Conservation (phyloP, 2,113 vertebrate species). For the Charina bottae region DNA sequence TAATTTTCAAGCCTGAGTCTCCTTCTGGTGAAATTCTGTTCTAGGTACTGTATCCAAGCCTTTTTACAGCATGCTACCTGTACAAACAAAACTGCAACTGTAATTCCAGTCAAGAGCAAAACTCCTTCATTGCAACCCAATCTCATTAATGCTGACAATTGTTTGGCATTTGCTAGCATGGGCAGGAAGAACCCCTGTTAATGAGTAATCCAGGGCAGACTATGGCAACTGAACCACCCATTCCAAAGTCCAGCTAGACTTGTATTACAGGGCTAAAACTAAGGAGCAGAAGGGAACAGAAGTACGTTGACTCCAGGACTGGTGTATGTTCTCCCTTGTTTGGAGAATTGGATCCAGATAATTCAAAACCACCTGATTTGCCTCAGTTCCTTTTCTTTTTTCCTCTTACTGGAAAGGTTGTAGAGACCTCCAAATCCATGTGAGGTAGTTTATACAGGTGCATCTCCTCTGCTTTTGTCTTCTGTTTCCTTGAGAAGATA, state of each 20-base stretch:
- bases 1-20: conserved; percentile 42
- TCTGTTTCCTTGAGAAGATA: too few species aligned
- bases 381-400: neutral
- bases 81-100: neutral
- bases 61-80: neutral
- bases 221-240: neutral
- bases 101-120: neutral
- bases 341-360: neutral
- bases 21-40: neutral
- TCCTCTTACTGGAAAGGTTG: too few species aligned
- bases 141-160: neutral
- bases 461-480: too few species aligned
- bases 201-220: neutral
- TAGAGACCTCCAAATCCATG: too few species aligned
- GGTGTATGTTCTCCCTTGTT: neutral
- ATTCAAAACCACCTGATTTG: neutral
- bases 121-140: neutral
- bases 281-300: neutral
- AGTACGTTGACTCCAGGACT: neutral
- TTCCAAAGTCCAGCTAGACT: neutral
- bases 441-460: too few species aligned
- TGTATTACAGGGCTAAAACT: neutral
- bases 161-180: neutral
- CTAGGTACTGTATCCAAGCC: conserved; percentile 31
- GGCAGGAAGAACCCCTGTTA: neutral